These are phyloP conservation scores for Mastomys coucha DNA, from an alignment of 2,113 vertebrate species.

Conservation along the genomic window DNA sequence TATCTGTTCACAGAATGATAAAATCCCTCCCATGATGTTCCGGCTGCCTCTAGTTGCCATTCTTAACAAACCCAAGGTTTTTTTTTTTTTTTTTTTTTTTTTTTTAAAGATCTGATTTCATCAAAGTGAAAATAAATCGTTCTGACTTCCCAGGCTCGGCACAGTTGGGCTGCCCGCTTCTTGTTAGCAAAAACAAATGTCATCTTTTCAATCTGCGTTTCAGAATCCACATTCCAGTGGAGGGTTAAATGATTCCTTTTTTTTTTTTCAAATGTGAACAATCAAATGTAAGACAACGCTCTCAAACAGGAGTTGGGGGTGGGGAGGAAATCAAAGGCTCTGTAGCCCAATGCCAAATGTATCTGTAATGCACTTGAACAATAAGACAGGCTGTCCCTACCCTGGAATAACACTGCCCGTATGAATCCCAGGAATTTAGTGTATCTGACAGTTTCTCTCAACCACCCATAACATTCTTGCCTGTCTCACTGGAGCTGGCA, in stretches of 20 bases:
- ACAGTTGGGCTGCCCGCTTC: slow-evolving; percentile 70
- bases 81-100: no score
- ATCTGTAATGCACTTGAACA: slow-evolving; percentile 89
- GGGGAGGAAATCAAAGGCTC: slow-evolving; percentile 79
- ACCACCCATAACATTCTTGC: slow-evolving; percentile 94
- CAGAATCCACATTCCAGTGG: slow-evolving; percentile 78
- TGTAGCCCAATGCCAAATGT: slow-evolving; percentile 80
- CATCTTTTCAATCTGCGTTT: slow-evolving; percentile 59
- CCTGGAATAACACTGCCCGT: slow-evolving; percentile 90
- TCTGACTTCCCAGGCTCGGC: slow-evolving; percentile 57
- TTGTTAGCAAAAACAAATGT: slow-evolving; percentile 75
- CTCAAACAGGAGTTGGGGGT: background rate
- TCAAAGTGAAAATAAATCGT: slow-evolving; percentile 75
- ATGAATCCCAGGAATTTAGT: slow-evolving; percentile 94
- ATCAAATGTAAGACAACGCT: slow-evolving; percentile 82
- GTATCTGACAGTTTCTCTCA: slow-evolving; percentile 94
- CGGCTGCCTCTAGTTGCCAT: slow-evolving; percentile 58
- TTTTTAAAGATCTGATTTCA: slow-evolving; percentile 61
- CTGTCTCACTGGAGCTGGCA: slow-evolving; percentile 95
- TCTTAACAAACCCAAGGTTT: slow-evolving; percentile 78
- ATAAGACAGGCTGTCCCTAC: slow-evolving; percentile 92
- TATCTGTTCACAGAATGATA: slow-evolving; percentile 81
- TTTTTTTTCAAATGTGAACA: slow-evolving; percentile 73
- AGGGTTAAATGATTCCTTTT: slow-evolving; percentile 39
- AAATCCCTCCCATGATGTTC: slow-evolving; percentile 84